Conservation (phyloP, 2,797 vertebrate genomes). For the Hydrophis major region DNA sequence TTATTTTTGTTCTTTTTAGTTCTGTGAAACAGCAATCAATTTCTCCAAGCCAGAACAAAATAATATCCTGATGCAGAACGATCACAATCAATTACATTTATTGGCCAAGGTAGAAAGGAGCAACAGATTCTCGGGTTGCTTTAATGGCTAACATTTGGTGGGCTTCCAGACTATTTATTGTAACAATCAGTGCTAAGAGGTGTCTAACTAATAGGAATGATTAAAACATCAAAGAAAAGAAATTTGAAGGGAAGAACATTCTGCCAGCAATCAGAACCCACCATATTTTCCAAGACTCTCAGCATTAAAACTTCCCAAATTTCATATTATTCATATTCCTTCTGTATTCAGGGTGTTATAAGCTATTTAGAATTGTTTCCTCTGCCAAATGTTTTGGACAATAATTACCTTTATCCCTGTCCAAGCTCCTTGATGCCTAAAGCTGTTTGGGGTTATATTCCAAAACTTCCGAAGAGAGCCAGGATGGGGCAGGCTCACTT, state of each 20-base stretch:
- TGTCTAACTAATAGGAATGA: neutral
- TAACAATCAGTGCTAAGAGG: neutral
- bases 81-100: neutral
- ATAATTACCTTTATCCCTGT: neutral
- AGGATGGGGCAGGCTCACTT: neutral
- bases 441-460: neutral
- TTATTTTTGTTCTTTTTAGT: neutral
- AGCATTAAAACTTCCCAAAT: neutral
- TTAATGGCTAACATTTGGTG: neutral
- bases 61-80: neutral
- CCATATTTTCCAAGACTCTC: neutral
- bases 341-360: neutral
- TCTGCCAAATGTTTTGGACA: neutral
- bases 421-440: no score
- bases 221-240: neutral
- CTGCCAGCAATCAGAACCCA: neutral
- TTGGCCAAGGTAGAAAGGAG: neutral
- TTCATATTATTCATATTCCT: neutral
- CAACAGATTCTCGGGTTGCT: neutral
- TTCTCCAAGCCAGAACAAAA: neutral
- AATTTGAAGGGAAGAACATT: neutral
- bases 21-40: neutral
- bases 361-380: neutral
- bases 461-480: neutral
- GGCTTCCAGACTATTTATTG: neutral